Evolutionary conservation across 2,888 invertebrate species (phyloP), one percentile per base, ranked within the genome.

Genomic region (Tetranychus truncatus): DNA sequence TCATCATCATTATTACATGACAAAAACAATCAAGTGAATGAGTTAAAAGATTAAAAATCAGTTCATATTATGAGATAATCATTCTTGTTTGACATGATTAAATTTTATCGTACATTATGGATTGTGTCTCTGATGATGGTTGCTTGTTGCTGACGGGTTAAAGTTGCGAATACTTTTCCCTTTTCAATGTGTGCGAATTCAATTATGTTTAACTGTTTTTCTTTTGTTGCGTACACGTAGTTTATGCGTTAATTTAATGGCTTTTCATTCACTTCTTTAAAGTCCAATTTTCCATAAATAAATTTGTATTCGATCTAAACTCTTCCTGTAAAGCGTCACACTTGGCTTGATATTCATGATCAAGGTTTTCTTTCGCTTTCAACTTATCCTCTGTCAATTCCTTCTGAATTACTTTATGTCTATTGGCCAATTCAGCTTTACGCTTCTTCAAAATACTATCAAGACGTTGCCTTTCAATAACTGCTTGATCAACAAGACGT

Each of bases 401-500:
- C 78, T 87, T 87, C 80, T 87, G 87, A 78, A 92, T 88, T 18
- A 87, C 86, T 81, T 91, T 91, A 83, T 93, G 92, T 78, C 89
- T 87, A 77, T 88, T 87, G 81, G 89, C 88, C 66, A 93, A 84
- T 78, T 89, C 89, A 80, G 89, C 88, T 79, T 88, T 87, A 76
- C 89, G 88, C 80, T 87, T 87, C 79, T 91, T 89, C 82, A 89
- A 91, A 78, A 88, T 85, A 81, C 89, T 87, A 79, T 88, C 89
- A 80, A 92, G 85, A 76, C 90, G 88, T 78, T 90, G 89, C 76
- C 94, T 88, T 83, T 95, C 95, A 77, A 89, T 88, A 74, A 95
- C 95, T 69, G 93, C 95, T 77, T 91, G 88, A 80, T 91, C 91
- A 78, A 95, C 93, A 8, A 93, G 89, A 80, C 88, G 87, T 77